Percentiles rank a stretch among this genome's conserved stretches.
Conservation (phyloP, 1,140 invertebrate genomes). For the Battus philenor region DNA sequence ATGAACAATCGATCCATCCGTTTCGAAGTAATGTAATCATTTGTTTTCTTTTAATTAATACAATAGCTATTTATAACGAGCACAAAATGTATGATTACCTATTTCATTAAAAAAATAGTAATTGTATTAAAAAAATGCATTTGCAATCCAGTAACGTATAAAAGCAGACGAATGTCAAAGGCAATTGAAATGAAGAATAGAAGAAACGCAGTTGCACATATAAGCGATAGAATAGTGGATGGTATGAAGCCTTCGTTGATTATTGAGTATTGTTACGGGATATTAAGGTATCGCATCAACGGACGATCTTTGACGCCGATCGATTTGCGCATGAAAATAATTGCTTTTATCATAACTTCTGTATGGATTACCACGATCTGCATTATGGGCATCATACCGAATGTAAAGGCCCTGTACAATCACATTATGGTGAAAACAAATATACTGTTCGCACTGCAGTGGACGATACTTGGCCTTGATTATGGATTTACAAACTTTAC, state of each 20-base stretch:
- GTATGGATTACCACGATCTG: not conserved
- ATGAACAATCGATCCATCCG: too few relatives aligned
- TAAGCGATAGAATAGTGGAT: too few relatives aligned
- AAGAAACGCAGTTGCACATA: too few relatives aligned
- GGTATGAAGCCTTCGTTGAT: conserved; percentile 26
- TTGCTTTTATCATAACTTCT: conserved; percentile 18
- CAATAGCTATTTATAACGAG: too few relatives aligned
- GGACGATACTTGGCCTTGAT: conserved; percentile 20
- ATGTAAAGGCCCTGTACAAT: not conserved
- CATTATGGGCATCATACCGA: conserved; percentile 7
- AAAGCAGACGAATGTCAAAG: too few relatives aligned
- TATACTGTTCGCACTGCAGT: conserved; percentile 18
- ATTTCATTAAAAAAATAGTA: too few relatives aligned
- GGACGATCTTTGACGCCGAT: conserved; percentile 20
- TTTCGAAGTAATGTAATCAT: too few relatives aligned
- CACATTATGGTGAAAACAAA: conserved; percentile 19
- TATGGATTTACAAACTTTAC: conserved; percentile 20
- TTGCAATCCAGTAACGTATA: too few relatives aligned
- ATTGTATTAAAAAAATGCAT: too few relatives aligned
- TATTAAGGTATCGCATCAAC: conserved; percentile 29
- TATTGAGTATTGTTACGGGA: conserved; percentile 31
- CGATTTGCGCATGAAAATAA: conserved; percentile 28
- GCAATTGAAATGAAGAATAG: too few relatives aligned
- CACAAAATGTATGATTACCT: too few relatives aligned
- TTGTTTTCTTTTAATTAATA: too few relatives aligned